These are phyloP conservation scores for Drosophila miranda DNA, from an alignment of 1,140 invertebrate genomes.

Conservation along the genomic window DNA sequence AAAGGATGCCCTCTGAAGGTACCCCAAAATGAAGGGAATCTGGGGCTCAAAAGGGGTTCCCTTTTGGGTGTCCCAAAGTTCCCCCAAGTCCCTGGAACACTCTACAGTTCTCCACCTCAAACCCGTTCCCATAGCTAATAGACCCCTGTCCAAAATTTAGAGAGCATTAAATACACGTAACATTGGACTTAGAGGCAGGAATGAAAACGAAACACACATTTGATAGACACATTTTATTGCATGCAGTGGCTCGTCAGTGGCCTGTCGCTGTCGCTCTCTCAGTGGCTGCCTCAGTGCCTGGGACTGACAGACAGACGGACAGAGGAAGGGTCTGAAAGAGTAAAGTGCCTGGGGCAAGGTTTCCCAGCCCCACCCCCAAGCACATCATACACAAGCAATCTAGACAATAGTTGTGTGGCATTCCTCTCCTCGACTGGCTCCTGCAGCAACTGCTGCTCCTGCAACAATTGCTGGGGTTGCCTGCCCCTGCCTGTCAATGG, in stretches of 20 bases:
- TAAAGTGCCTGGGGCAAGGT: slow-evolving; percentile 29
- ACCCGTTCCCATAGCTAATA: neutral
- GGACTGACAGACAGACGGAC: slow-evolving; percentile 1
- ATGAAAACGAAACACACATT: slow-evolving; percentile 50
- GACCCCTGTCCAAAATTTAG: neutral
- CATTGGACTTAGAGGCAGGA: slow-evolving; percentile 21
- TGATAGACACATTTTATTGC: slow-evolving; percentile 79
- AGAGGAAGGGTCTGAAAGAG: slow-evolving; percentile 8
- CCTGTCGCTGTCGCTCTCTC: slow-evolving; percentile 35
- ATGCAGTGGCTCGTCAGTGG: slow-evolving; percentile 42
- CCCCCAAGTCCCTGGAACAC: no score
- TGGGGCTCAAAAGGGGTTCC: no score
- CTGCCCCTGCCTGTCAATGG: no score
- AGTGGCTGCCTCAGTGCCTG: slow-evolving; percentile 19
- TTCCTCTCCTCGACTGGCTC: neutral
- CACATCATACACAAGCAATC: slow-evolving; percentile 33
- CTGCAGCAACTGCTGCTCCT: no score
- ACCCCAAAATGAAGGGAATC: no score
- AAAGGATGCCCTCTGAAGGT: no score
- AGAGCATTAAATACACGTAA: slow-evolving; percentile 25
- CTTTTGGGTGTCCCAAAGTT: no score
- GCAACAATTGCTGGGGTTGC: no score
- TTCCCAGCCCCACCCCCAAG: slow-evolving; percentile 20
- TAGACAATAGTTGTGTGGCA: slow-evolving; percentile 52
- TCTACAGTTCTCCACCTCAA: no score